Conservation (phyloP, 1,140 invertebrate species). For the Eubasilissa regina region DNA sequence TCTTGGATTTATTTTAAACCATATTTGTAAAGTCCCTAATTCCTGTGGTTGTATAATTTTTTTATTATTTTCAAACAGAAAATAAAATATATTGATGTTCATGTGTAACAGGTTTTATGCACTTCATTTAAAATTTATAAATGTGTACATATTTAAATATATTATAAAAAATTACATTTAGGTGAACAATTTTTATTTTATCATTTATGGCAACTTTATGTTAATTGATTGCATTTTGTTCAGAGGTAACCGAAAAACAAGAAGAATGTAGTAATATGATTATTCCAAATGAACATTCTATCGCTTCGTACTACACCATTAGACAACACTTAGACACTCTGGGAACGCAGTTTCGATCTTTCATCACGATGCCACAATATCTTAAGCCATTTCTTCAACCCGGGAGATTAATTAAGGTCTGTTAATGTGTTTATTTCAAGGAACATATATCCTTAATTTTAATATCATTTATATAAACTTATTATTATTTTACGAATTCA, state of each 20-base stretch:
- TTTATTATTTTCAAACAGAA: too few species aligned
- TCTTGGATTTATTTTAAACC: too few species aligned
- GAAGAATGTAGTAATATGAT: conserved; percentile 76
- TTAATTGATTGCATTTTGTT: conserved; percentile 57
- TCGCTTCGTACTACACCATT: conserved; percentile 89
- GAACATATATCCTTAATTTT: neutral
- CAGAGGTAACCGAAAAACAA: conserved; percentile 84
- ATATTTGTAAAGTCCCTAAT: too few species aligned
- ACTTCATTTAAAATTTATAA: too few species aligned
- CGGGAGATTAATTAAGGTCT: conserved; percentile 92
- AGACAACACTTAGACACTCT: conserved; percentile 86
- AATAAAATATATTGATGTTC: too few species aligned
- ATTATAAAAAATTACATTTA: too few species aligned
- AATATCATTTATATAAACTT: neutral
- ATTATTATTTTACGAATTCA: too few species aligned
- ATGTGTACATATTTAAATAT: too few species aligned
- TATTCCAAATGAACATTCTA: conserved; percentile 82
- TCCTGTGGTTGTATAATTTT: too few species aligned
- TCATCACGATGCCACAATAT: conserved; percentile 90
- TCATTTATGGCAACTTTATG: too few species aligned
- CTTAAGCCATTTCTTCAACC: conserved; percentile 95
- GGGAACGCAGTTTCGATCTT: conserved; percentile 82
- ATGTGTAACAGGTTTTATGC: too few species aligned
- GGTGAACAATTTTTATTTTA: too few species aligned
- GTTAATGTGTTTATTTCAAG: conserved; percentile 40